Evolutionary conservation across 1,140 invertebrate genomes (phyloP).

Genomic region (Nymphalis io): DNA sequence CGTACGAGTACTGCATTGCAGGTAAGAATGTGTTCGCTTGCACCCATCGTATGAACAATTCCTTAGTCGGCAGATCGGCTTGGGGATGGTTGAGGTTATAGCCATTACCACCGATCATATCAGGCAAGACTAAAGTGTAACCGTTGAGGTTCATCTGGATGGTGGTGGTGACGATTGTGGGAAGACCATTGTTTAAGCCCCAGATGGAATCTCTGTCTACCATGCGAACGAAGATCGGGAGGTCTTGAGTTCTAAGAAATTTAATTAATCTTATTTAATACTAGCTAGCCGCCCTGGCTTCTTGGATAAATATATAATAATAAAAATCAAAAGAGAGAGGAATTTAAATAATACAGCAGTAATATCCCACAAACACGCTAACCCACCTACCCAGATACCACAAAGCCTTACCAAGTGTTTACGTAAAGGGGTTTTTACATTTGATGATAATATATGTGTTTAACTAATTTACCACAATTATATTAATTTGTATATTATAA

Average conservation of each 20-base stretch:
- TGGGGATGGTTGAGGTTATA: constrained; percentile 80
- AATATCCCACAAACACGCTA: too few relatives aligned
- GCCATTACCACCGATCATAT: constrained; percentile 96
- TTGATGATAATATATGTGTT: too few relatives aligned
- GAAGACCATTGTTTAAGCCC: constrained; percentile 88
- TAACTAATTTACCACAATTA: too few relatives aligned
- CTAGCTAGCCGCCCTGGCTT: too few relatives aligned
- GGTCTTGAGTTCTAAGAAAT: constrained; percentile 85
- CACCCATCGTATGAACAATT: constrained; percentile 95
- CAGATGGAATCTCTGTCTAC: constrained; percentile 93
- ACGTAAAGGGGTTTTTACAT: too few relatives aligned
- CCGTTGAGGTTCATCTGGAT: constrained; percentile 92
- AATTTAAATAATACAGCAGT: too few relatives aligned
- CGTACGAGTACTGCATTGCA: constrained; percentile 91
- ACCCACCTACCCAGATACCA: too few relatives aligned
- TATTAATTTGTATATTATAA: too few relatives aligned
- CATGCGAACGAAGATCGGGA: constrained; percentile 93
- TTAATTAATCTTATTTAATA: not conserved
- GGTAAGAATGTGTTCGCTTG: constrained; percentile 94
- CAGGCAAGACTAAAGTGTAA: constrained; percentile 92
- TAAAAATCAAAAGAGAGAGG: too few relatives aligned
- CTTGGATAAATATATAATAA: too few relatives aligned
- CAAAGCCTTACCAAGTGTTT: too few relatives aligned
- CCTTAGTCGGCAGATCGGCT: constrained; percentile 83
- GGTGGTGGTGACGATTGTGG: constrained; percentile 90